Base-by-base conservation (phyloP, 2,113 vertebrate genomes). In the Columba livia region DNA sequence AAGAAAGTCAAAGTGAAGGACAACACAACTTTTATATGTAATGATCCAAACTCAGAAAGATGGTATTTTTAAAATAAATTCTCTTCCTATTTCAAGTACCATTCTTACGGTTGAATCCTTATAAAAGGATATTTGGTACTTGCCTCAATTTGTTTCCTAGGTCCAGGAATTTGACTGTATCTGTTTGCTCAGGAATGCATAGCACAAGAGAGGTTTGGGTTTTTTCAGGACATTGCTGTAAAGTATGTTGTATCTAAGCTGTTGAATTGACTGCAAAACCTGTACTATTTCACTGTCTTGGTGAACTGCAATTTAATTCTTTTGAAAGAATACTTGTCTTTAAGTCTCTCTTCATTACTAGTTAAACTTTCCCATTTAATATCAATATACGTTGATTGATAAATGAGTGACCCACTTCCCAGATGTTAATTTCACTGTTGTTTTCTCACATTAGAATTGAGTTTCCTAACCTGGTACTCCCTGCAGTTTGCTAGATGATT, bases 1-100 rank as follows among this genome's bases (percentile, higher is more conserved):
- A 94, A 79, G n/a, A 87, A 96, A 97, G 91, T 96, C 80, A 75
- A 72, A 81, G n/a, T 70, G 50, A 93, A 96, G 90, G 97, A 84
- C 42, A 90, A 64, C 15, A 50, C 32, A 96, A 96, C 56, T 96
- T 95, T 93, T 56, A 57, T 21, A 70, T 15, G 13, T 16, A 47
- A 14, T 32, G 34, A 10, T 96, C 77, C 31, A 85, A 42, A 88
- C 66, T 62, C 32, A 40, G 56, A 86, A 66, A 79, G 50, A 32
- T 19, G 15, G 11, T 23, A 12, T 69, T 80, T 80, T 34, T 0
- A n/a, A 91, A 81, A n/a, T 7, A 42, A 36, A 75, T 79, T 75
- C 18, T 87, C 11, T 67, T 89, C 36, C 57, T 10, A 36, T 79
- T 64, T 65, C 31, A 72, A 69, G 50, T 48, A 48, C 14, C 17